Evolutionary conservation across 1,140 invertebrate genomes (phyloP).

Genomic region (Teleogryllus occipitalis): DNA sequence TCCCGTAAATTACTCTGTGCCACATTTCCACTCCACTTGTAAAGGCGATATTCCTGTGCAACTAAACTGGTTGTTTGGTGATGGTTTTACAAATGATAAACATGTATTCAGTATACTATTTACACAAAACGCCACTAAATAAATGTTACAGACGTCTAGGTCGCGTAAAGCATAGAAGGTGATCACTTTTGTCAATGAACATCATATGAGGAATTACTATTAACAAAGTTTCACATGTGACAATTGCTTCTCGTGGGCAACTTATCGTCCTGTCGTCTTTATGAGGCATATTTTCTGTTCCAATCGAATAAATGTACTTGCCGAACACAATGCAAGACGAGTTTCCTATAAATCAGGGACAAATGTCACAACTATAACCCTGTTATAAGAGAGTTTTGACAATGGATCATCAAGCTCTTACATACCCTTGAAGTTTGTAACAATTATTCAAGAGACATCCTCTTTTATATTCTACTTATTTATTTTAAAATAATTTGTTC

Average conservation of each 20-base stretch:
- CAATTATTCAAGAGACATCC: background rate
- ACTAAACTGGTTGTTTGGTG: too few relatives aligned
- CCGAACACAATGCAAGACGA: background rate
- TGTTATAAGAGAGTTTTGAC: background rate
- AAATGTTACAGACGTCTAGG: background rate
- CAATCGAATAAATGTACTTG: background rate
- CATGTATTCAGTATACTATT: background rate
- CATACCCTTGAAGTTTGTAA: background rate
- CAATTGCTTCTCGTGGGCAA: background rate
- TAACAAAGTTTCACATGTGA: background rate
- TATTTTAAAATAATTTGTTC: too few relatives aligned
- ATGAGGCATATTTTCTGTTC: background rate
- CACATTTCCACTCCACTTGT: too few relatives aligned
- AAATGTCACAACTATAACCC: background rate
- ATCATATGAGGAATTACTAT: background rate
- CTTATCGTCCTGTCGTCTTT: background rate
- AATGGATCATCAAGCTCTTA: background rate
- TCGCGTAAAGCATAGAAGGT: background rate
- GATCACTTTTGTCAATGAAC: background rate
- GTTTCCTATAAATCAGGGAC: background rate
- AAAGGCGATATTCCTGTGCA: too few relatives aligned
- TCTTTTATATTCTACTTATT: background rate
- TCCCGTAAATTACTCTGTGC: background rate
- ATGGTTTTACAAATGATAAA: background rate
- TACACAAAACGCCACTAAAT: background rate